Conservation (phyloP, 1,140 invertebrate species). For the Heliconius hewitsoni region DNA sequence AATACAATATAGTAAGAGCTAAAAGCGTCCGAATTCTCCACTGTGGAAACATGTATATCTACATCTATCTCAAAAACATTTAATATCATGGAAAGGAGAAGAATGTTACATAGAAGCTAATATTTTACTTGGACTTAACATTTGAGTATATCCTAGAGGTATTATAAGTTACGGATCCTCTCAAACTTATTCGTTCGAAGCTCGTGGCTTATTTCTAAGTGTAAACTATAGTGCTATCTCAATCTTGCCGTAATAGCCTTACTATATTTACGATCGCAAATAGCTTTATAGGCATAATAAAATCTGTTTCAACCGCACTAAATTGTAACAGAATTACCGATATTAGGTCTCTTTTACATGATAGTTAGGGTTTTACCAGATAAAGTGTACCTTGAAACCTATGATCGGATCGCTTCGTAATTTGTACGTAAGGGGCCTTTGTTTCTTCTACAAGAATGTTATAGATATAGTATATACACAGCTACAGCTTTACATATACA, state of each 20-base stretch:
- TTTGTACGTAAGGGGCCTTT: neutral
- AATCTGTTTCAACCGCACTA: constrained; percentile 5
- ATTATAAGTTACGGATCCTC: neutral
- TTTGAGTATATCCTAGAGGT: neutral
- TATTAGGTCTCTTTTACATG: neutral
- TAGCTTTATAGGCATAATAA: constrained; percentile 12
- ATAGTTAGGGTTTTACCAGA: neutral
- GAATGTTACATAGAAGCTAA: neutral
- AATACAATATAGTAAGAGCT: too few species aligned
- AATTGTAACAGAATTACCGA: neutral
- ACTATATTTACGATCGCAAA: neutral
- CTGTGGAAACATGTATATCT: neutral
- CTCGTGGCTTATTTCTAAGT: constrained; percentile 9
- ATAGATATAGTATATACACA: too few species aligned
- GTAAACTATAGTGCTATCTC: constrained; percentile 2
- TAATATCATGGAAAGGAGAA: neutral
- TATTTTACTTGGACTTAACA: neutral
- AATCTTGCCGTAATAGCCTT: neutral
- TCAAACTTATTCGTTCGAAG: neutral
- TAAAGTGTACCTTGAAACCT: neutral
- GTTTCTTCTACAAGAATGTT: neutral
- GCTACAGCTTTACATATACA: too few species aligned
- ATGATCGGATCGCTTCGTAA: neutral
- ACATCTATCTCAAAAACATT: neutral
- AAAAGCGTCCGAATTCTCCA: too few species aligned